phyloP scores from a whole-genome alignment of 2,113 vertebrate species.

The Toxotes jaculatrix region DNA sequence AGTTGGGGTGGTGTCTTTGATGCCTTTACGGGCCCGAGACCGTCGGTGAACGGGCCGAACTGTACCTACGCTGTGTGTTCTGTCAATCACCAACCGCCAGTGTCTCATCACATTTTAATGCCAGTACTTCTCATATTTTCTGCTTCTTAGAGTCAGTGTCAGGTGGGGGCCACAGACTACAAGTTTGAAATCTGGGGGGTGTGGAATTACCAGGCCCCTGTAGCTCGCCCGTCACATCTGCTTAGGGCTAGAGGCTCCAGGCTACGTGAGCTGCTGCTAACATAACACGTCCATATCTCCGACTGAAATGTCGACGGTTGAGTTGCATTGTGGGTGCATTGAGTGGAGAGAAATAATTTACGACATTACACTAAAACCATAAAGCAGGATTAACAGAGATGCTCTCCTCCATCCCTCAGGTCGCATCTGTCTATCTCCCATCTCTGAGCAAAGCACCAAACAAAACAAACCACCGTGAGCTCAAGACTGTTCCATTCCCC shows the following conservation, averaged over 20 bases:
- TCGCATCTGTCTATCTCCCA: background rate
- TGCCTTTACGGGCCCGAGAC: background rate
- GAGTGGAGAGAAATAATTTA: background rate
- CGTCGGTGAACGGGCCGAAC: background rate
- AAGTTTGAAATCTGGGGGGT: no score
- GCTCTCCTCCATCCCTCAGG: background rate
- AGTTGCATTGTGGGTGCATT: background rate
- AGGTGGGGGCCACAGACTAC: background rate
- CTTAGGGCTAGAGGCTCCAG: no score
- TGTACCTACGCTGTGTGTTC: background rate
- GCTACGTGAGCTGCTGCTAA: no score
- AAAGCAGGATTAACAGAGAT: conserved; percentile 5
- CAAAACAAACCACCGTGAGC: conserved; percentile 8
- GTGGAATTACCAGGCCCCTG: no score
- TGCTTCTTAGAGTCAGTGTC: background rate
- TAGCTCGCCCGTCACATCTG: no score
- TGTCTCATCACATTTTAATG: background rate
- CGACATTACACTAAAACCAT: background rate
- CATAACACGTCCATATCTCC: background rate
- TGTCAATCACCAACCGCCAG: background rate
- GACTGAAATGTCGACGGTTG: background rate
- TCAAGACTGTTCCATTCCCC: background rate
- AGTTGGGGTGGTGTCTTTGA: background rate
- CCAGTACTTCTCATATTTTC: background rate
- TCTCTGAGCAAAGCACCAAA: conserved; percentile 3